Conservation (phyloP, 2,888 invertebrate species). For the Spatulosminthurus flaviceps region DNA sequence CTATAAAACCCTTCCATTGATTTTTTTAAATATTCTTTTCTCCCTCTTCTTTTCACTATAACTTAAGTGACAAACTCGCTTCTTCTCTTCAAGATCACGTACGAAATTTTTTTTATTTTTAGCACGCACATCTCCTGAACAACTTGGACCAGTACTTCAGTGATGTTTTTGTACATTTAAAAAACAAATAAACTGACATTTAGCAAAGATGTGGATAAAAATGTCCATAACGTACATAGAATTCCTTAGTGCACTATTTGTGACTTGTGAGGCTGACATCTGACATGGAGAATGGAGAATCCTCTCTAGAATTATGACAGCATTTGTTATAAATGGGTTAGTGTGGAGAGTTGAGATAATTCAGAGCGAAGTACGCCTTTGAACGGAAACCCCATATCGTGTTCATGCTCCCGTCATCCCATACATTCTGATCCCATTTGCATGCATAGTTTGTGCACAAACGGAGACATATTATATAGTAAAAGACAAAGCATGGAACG, state of each 20-base stretch:
- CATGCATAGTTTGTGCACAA: neutral
- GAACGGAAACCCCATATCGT: conserved; percentile 7
- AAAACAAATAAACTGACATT: too few species aligned
- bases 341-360: neutral
- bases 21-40: neutral
- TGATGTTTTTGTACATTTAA: too few species aligned
- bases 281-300: too few species aligned
- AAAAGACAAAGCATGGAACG: neutral
- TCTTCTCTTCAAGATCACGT: too few species aligned
- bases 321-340: neutral
- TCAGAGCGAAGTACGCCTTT: neutral
- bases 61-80: too few species aligned
- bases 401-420: neutral
- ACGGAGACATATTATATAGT: neutral
- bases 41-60: too few species aligned
- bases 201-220: too few species aligned
- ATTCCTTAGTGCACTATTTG: too few species aligned
- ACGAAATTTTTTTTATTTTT: too few species aligned
- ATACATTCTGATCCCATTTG: neutral
- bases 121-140: too few species aligned
- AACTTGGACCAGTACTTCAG: too few species aligned
- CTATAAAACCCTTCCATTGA: neutral
- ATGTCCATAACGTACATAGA: too few species aligned
- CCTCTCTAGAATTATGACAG: conserved; percentile 1
- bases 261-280: neutral